phyloP scores from a whole-genome alignment of 2,888 invertebrate genomes.

The Leptinotarsa peninsularis region DNA sequence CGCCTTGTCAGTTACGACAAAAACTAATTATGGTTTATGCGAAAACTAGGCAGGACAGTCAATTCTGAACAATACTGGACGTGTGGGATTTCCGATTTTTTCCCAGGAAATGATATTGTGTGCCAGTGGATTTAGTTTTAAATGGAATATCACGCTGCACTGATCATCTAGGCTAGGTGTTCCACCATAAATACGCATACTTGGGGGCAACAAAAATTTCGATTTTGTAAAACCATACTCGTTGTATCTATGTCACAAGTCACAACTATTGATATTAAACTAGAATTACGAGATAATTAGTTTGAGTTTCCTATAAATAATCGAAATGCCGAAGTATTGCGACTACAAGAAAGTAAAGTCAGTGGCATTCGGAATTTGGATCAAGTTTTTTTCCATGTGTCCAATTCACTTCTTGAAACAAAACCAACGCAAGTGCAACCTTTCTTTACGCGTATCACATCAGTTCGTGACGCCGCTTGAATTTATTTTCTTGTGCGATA shows the following conservation, averaged over 20 bases:
- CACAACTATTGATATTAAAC: conserved; percentile 16
- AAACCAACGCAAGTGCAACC: too few relatives aligned
- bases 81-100: conserved; percentile 25
- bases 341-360: not conserved
- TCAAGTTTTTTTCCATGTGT: not conserved
- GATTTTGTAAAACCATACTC: conserved; percentile 30
- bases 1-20: conserved; percentile 16
- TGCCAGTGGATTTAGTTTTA: conserved; percentile 10
- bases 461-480: too few relatives aligned
- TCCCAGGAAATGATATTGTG: conserved; percentile 12
- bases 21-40: conserved; percentile 40
- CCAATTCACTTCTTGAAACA: not conserved
- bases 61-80: conserved; percentile 21
- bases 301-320: conserved; percentile 6
- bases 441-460: too few relatives aligned
- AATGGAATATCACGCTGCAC: conserved; percentile 46
- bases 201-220: conserved; percentile 44
- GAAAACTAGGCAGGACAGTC: conserved; percentile 18
- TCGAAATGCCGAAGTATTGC: conserved; percentile 4
- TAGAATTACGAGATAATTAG: conserved; percentile 11
- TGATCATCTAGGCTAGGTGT: conserved; percentile 49
- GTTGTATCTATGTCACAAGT: conserved; percentile 38
- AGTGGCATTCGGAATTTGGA: conserved; percentile 5
- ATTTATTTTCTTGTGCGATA: too few relatives aligned
- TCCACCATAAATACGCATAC: conserved; percentile 34